Base-by-base conservation (phyloP, 2,797 vertebrate species). In the Capromys pilorides region DNA sequence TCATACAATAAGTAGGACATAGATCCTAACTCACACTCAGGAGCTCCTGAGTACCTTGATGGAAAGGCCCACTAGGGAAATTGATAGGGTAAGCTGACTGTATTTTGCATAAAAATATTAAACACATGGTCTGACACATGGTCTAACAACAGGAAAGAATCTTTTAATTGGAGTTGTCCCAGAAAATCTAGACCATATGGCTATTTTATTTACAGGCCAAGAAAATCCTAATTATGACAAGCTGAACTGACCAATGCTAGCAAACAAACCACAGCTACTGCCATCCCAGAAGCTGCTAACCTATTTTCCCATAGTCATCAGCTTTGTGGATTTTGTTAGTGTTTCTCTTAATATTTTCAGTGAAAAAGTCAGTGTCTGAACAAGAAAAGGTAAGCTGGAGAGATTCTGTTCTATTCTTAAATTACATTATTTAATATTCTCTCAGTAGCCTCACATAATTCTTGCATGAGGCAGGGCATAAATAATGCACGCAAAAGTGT, bases 181-280 rank as follows among this genome's bases (percentile, higher is more conserved):
- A 96, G 89, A 96, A 97, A 96, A 94, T 94, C 96, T 95, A 93
- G 85, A 96, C 90, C 96, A 96, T 97, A 96, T 96, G 96, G 92
- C 94, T 77, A 83, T 69, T 94, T 66, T 86, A 91, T 91, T 96
- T 93, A 94, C 49, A 49, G 33, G 94, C 94, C 96, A 97, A 96
- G 89, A 95, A 97, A 96, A 91, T 66, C 41, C 81, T 92, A 88
- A 92, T 89, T 84, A 91, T 80, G 81, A 96, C 36, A 94, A 39
- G 21, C 10, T 57, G 36, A 92, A 75, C 81, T 93, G n/a, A 88
- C 66, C 83, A 85, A 54, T 39, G 11, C 61, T 26, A 80, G 28
- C 85, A 83, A 86, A 80, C 24, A 67, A 92, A 62, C 93, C 59
- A 84, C 21, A 88, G 64, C 64, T 49, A 91, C 6, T 22, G 9